Conservation (phyloP, 2,113 vertebrate species). For the Pelobates fuscus region DNA sequence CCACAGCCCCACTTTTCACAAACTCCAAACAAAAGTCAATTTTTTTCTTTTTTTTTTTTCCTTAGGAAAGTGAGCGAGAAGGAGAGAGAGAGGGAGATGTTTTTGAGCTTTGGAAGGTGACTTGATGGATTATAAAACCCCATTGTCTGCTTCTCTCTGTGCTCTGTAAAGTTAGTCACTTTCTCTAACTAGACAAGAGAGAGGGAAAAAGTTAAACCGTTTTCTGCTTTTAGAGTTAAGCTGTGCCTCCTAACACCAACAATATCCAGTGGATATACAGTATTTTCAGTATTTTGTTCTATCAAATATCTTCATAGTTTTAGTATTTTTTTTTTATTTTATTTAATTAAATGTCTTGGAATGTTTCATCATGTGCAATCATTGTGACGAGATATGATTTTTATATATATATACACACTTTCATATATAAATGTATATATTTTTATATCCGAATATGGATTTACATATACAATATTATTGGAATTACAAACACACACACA, state of each 20-base stretch:
- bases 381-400: too few species aligned
- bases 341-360: neutral
- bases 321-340: too few species aligned
- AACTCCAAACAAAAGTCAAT: slow-evolving; percentile 99
- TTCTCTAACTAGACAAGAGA: slow-evolving; percentile 55
- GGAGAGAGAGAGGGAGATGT: slow-evolving; percentile 64
- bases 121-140: slow-evolving; percentile 77
- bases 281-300: neutral
- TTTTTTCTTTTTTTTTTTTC: slow-evolving; percentile 66
- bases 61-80: slow-evolving; percentile 21
- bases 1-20: slow-evolving; percentile 99
- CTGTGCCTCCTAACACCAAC: slow-evolving; percentile 5
- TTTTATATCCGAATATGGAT: too few species aligned
- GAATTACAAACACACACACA: too few species aligned
- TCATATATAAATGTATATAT: too few species aligned
- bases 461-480: too few species aligned
- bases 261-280: neutral
- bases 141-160: slow-evolving; percentile 65
- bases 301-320: neutral
- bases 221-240: slow-evolving; percentile 1
- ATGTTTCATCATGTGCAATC: neutral
- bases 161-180: slow-evolving; percentile 68
- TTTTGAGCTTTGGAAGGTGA: slow-evolving; percentile 90
- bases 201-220: slow-evolving; percentile 9
- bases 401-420: too few species aligned